These are phyloP conservation scores for Rhabditoides inermis DNA, from an alignment of 2,888 invertebrate genomes.

Conservation along the genomic window DNA sequence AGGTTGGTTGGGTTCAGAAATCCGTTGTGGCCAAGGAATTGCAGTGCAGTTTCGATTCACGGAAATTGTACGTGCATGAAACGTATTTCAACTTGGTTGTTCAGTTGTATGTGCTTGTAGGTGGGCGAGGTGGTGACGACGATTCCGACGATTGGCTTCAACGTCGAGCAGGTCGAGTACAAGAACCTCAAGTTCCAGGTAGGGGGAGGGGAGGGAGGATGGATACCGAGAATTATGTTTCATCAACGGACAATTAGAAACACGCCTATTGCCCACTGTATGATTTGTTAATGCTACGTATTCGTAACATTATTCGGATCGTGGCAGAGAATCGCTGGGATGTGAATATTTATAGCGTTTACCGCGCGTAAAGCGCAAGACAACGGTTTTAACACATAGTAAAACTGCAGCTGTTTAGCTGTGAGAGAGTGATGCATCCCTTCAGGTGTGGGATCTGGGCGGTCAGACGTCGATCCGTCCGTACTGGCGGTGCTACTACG, in stretches of 20 bases:
- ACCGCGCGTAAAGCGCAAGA: too few species aligned
- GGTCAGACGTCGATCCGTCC: conserved; percentile 94
- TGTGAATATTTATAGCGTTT: too few species aligned
- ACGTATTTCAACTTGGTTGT: not conserved
- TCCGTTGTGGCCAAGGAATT: not conserved
- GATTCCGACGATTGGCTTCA: conserved; percentile 89
- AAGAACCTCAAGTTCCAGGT: conserved; percentile 93
- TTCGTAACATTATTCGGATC: not conserved
- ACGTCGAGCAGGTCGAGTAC: conserved; percentile 96
- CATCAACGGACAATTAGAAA: too few species aligned
- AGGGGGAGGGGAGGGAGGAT: too few species aligned
- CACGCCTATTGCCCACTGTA: too few species aligned
- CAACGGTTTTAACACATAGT: too few species aligned
- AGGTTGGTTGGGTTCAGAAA: conserved; percentile 71
- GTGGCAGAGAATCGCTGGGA: too few species aligned
- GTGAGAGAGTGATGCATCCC: not conserved
- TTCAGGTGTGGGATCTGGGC: conserved; percentile 85
- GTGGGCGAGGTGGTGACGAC: conserved; percentile 49
- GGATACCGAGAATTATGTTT: too few species aligned
- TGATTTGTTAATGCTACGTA: not conserved
- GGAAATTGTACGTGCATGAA: too few species aligned
- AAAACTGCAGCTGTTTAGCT: not conserved
- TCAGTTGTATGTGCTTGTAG: conserved; percentile 12
- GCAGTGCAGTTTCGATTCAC: too few species aligned
- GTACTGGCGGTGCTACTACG: conserved; percentile 99